Conservation (phyloP, 2,113 vertebrate species). For the Ranitomeya variabilis region DNA sequence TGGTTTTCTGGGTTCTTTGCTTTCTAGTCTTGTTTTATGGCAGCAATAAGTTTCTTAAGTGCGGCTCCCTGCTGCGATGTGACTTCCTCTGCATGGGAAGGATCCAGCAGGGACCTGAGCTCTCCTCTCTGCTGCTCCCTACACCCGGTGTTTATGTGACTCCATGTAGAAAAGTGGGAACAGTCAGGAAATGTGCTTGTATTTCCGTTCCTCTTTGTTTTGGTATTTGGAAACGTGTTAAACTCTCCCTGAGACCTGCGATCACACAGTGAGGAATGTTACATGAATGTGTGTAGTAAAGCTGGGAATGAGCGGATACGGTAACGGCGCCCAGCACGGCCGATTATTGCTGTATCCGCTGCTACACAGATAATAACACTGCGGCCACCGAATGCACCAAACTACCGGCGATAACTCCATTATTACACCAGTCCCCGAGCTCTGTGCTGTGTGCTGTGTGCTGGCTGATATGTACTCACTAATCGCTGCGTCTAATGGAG, state of each 20-base stretch:
- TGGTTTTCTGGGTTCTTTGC: slow-evolving; percentile 1
- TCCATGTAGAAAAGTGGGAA: background rate
- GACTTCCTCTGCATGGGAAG: slow-evolving; percentile 61
- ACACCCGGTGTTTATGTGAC: slow-evolving; percentile 8
- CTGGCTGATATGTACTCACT: background rate
- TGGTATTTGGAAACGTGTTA: background rate
- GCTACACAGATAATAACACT: background rate
- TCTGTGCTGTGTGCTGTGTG: background rate
- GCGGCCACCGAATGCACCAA: background rate
- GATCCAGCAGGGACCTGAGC: slow-evolving; percentile 62
- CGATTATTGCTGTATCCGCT: background rate
- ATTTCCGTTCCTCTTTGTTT: slow-evolving; percentile 51
- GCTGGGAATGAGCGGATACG: too few species aligned
- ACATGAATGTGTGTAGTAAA: too few species aligned
- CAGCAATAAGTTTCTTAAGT: slow-evolving; percentile 66
- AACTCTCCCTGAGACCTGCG: background rate
- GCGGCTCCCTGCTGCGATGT: slow-evolving; percentile 64
- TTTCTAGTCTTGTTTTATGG: slow-evolving; percentile 68
- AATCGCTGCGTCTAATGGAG: background rate
- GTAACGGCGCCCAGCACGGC: background rate
- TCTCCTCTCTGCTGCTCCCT: slow-evolving; percentile 19
- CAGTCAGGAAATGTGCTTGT: slow-evolving; percentile 54
- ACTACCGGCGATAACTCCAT: background rate
- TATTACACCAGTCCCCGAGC: background rate
- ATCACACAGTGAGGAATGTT: too few species aligned